Evolutionary conservation across 2,113 vertebrate species (phyloP).

Genomic region (Gambusia holbrooki): DNA sequence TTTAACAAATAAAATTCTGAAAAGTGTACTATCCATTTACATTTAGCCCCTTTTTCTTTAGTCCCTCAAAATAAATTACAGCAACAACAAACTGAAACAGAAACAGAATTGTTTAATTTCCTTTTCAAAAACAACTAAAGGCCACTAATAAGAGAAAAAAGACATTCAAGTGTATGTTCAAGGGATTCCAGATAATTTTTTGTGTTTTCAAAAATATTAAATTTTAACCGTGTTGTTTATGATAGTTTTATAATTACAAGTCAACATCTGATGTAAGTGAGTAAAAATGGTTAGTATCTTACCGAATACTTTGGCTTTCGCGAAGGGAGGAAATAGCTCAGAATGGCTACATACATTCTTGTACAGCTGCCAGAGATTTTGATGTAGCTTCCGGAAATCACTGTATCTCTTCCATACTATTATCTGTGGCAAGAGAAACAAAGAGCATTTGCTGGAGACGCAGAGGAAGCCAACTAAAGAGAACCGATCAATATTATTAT

Average conservation of each 20-base stretch:
- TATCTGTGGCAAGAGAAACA: constrained; percentile 81
- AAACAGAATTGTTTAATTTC: too few relatives aligned
- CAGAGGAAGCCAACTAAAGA: neutral
- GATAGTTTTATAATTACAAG: neutral
- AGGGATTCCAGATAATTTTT: too few relatives aligned
- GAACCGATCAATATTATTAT: neutral
- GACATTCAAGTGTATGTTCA: too few relatives aligned
- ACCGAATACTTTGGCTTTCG: constrained; percentile 97
- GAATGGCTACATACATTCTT: constrained; percentile 89
- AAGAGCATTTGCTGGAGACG: constrained; percentile 1
- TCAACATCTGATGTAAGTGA: neutral
- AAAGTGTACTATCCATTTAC: too few relatives aligned
- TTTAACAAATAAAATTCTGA: neutral
- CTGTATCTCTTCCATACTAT: constrained; percentile 98
- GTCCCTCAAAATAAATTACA: too few relatives aligned
- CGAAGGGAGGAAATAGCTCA: constrained; percentile 95
- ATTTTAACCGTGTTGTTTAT: too few relatives aligned
- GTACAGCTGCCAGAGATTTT: constrained; percentile 95
- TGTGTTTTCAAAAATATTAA: too few relatives aligned
- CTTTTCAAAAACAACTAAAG: too few relatives aligned
- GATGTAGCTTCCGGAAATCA: constrained; percentile 97
- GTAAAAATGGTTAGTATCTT: constrained; percentile 64
- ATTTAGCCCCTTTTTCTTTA: too few relatives aligned
- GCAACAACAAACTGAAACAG: too few relatives aligned
- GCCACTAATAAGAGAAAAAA: too few relatives aligned